These are phyloP conservation scores for Tetramorium alpestre DNA, from an alignment of 1,140 invertebrate species.

Conservation along the genomic window DNA sequence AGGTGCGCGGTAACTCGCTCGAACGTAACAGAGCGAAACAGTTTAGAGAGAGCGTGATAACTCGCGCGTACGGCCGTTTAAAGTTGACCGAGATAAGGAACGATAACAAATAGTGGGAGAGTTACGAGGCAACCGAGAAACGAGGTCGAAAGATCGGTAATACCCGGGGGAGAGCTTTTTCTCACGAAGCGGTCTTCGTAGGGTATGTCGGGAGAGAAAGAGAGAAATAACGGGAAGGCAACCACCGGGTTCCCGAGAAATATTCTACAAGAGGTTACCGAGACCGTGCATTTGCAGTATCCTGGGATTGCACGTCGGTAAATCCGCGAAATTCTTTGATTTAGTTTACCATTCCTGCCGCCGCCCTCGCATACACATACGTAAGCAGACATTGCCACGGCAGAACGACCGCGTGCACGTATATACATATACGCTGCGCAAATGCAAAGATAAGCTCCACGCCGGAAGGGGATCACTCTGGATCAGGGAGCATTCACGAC, in stretches of 20 bases:
- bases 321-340: slow-evolving; percentile 77
- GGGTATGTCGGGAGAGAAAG: slow-evolving; percentile 18
- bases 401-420: slow-evolving; percentile 27
- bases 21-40: slow-evolving; percentile 58
- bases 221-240: slow-evolving; percentile 54
- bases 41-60: slow-evolving; percentile 62
- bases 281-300: slow-evolving; percentile 70
- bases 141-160: slow-evolving; percentile 76
- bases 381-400: slow-evolving; percentile 10
- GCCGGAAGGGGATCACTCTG: slow-evolving; percentile 65
- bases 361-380: slow-evolving; percentile 22
- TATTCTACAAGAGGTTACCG: slow-evolving; percentile 70
- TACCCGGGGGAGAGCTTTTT: slow-evolving; percentile 70
- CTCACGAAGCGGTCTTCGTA: slow-evolving; percentile 65
- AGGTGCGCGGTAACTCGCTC: slow-evolving; percentile 19
- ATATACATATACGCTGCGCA: slow-evolving; percentile 51
- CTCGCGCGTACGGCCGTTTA: slow-evolving; percentile 65
- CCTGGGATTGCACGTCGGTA: slow-evolving; percentile 73
- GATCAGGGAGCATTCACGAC: slow-evolving; percentile 74
- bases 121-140: slow-evolving; percentile 71
- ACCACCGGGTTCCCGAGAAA: slow-evolving; percentile 62
- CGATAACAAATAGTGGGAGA: slow-evolving; percentile 70
- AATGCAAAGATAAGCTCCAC: slow-evolving; percentile 74
- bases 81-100: slow-evolving; percentile 74
- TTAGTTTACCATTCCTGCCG: slow-evolving; percentile 69